A percentile compares a stretch with the other conserved stretches of the same genome.
Evolutionary conservation across 2,797 vertebrate species (phyloP).

Genomic region (Pseudopleuronectes americanus): DNA sequence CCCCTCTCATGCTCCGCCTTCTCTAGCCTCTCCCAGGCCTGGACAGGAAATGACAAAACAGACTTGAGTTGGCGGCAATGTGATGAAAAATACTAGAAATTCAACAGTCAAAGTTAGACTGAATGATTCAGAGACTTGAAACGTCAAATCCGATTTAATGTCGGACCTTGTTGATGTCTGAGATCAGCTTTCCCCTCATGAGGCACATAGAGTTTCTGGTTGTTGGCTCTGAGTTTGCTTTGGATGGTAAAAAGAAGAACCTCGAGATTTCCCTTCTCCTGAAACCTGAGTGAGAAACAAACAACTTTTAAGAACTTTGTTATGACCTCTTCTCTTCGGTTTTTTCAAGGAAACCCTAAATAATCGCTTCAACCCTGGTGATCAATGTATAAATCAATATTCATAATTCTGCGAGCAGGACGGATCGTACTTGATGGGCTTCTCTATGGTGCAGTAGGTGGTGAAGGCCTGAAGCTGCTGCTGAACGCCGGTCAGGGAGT

Average conservation of each 20-base stretch:
- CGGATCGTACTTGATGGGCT: constrained; percentile 89
- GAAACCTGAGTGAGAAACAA: constrained; percentile 84
- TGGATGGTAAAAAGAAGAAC: constrained; percentile 98
- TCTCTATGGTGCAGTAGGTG: constrained; percentile 95
- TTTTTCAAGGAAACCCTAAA: background rate
- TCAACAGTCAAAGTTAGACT: background rate
- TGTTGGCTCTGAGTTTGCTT: constrained; percentile 95
- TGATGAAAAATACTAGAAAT: too few species aligned
- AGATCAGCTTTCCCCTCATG: constrained; percentile 92
- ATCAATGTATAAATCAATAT: too few species aligned
- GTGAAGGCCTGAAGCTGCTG: constrained; percentile 97
- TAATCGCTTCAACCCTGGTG: too few species aligned
- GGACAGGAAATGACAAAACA: background rate
- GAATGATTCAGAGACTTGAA: background rate
- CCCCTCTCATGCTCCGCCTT: constrained; percentile 95
- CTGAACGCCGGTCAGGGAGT: constrained; percentile 93
- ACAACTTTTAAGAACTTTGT: background rate
- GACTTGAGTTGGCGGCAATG: too few species aligned
- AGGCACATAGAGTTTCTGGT: constrained; percentile 93
- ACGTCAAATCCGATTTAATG: background rate
- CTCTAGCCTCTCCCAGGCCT: constrained; percentile 93
- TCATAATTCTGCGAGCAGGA: too few species aligned
- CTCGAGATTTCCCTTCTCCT: constrained; percentile 97
- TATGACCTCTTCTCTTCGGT: too few species aligned
- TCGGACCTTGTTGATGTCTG: constrained; percentile 93